Evolutionary conservation across 2,888 invertebrate genomes (phyloP).

Genomic region (Hirtodrosophila duncani): DNA sequence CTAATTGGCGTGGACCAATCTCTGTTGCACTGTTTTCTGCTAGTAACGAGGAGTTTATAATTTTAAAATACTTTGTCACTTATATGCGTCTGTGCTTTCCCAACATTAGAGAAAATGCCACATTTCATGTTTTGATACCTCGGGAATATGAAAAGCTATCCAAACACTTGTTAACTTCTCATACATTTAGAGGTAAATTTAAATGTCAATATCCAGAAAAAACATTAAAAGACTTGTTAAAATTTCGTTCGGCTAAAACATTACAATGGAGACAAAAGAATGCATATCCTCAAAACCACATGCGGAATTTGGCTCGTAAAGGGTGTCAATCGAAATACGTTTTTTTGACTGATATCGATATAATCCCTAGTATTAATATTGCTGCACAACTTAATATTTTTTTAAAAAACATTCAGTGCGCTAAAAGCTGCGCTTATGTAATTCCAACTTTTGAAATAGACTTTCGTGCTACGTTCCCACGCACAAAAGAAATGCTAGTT

Average conservation of each 20-base stretch:
- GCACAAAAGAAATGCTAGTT: conserved; percentile 88
- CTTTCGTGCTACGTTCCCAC: conserved; percentile 86
- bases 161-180: conserved; percentile 36
- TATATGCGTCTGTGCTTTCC: conserved; percentile 88
- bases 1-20: conserved; percentile 91
- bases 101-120: conserved; percentile 85
- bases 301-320: conserved; percentile 91
- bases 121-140: conserved; percentile 87
- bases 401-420: conserved; percentile 81
- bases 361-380: conserved; percentile 88
- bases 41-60: conserved; percentile 86
- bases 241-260: conserved; percentile 82
- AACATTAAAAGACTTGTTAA: conserved; percentile 81
- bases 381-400: conserved; percentile 85
- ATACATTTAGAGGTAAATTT: conserved; percentile 44
- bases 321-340: conserved; percentile 90
- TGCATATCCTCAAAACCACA: conserved; percentile 92
- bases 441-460: conserved; percentile 94
- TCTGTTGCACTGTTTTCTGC: conserved; percentile 90
- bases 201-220: conserved; percentile 86
- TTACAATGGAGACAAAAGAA: conserved; percentile 86
- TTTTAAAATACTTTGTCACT: conserved; percentile 85
- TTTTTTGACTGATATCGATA: conserved; percentile 92
- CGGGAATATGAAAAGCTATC: conserved; percentile 75
- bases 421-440: conserved; percentile 88